Evolutionary conservation across 2,113 vertebrate species (phyloP).

Genomic region (Monarcha castaneiventris): DNA sequence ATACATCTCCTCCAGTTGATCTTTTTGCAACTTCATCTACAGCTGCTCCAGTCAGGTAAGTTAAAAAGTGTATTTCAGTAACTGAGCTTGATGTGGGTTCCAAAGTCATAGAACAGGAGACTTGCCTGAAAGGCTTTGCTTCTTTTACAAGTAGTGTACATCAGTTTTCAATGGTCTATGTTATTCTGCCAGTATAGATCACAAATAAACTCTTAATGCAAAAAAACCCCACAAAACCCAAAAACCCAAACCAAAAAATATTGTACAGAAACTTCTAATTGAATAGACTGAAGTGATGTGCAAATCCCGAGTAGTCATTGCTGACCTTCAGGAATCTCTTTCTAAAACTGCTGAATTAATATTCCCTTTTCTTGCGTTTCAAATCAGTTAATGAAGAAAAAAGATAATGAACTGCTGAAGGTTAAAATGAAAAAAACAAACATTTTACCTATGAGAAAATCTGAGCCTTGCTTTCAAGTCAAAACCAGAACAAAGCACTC

Average conservation of each 20-base stretch:
- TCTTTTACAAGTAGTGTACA: neutral
- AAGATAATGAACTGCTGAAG: neutral
- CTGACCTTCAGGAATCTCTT: neutral
- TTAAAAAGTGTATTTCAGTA: neutral
- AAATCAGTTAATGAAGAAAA: neutral
- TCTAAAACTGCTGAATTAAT: neutral
- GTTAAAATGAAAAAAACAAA: neutral
- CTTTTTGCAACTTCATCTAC: slow-evolving; percentile 85
- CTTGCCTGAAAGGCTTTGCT: neutral
- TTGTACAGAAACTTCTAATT: neutral
- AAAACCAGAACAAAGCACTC: neutral
- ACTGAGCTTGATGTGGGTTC: neutral
- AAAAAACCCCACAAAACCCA: no score
- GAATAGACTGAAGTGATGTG: neutral
- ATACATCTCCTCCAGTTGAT: slow-evolving; percentile 87
- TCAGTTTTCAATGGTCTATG: neutral
- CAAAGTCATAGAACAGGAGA: neutral
- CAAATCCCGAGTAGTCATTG: neutral
- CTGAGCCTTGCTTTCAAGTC: neutral
- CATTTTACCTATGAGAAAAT: neutral
- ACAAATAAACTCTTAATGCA: neutral
- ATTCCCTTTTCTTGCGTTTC: neutral
- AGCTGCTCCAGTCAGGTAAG: slow-evolving; percentile 75
- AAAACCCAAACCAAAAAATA: neutral
- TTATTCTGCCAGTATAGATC: neutral